These are phyloP conservation scores for Falcaria lacertinaria DNA, from an alignment of 2,888 invertebrate species.

Conservation along the genomic window DNA sequence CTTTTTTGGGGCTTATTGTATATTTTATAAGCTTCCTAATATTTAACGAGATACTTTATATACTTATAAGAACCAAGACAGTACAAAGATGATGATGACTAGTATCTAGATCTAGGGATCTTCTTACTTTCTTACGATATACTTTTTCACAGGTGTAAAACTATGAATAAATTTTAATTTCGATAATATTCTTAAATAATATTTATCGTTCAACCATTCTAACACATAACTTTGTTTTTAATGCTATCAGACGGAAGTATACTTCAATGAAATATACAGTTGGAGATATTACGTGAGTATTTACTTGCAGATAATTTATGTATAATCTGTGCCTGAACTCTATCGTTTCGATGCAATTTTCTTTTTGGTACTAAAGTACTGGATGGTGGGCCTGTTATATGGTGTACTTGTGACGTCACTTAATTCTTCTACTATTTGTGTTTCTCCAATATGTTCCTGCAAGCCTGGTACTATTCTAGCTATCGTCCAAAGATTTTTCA, in stretches of 20 bases:
- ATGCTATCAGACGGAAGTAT: slow-evolving; percentile 70
- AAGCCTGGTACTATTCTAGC: no score
- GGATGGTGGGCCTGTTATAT: slow-evolving; percentile 35
- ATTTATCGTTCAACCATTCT: slow-evolving; percentile 6
- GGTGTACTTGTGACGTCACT: slow-evolving; percentile 6
- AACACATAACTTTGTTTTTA: slow-evolving; percentile 41
- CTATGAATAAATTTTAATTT: no score
- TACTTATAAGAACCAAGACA: no score
- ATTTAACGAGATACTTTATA: no score
- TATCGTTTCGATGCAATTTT: slow-evolving; percentile 17
- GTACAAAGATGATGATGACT: no score
- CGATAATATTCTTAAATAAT: background rate
- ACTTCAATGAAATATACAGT: slow-evolving; percentile 73
- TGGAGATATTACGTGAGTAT: slow-evolving; percentile 73
- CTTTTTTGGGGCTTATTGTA: no score
- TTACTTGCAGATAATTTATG: slow-evolving; percentile 13
- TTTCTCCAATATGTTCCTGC: no score
- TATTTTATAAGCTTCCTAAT: no score
- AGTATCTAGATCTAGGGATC: no score
- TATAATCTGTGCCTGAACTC: slow-evolving; percentile 8
- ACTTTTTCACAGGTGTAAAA: no score
- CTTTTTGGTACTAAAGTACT: slow-evolving; percentile 37
- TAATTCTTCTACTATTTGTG: background rate
- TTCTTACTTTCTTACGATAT: no score
- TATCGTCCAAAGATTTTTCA: no score